Conservation (phyloP, 2,797 vertebrate genomes). For the Liasis olivaceus region DNA sequence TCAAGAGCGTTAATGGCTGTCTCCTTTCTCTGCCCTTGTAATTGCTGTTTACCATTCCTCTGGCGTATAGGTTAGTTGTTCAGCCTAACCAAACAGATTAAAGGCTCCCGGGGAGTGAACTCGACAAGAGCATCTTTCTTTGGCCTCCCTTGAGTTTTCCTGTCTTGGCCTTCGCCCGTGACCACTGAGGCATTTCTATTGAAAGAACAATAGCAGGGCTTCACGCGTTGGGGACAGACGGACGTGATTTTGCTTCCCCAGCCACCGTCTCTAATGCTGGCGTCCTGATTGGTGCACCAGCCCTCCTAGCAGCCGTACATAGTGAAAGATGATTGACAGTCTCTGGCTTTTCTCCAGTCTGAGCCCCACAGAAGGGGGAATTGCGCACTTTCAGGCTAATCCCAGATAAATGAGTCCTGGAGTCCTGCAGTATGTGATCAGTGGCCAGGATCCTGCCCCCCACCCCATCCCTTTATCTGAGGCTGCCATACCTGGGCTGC, state of each 20-base stretch:
- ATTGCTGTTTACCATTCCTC: slow-evolving; percentile 68
- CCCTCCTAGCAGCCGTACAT: not conserved
- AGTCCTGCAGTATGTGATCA: too few relatives aligned
- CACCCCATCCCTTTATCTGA: too few relatives aligned
- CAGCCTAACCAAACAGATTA: slow-evolving; percentile 65
- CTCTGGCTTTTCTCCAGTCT: not conserved
- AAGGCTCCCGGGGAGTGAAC: slow-evolving; percentile 56
- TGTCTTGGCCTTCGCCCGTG: slow-evolving; percentile 48
- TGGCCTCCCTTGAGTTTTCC: slow-evolving; percentile 41
- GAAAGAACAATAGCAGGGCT: not conserved
- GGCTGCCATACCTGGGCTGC: not conserved
- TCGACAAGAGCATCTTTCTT: slow-evolving; percentile 52
- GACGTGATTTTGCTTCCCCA: too few relatives aligned
- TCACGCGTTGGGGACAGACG: not conserved
- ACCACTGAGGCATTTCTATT: not conserved
- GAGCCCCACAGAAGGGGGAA: not conserved
- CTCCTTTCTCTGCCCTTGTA: slow-evolving; percentile 65
- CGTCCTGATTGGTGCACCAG: not conserved
- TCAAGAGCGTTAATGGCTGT: slow-evolving; percentile 65
- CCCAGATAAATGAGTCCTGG: not conserved
- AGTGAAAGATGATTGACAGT: not conserved
- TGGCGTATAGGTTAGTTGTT: slow-evolving; percentile 65
- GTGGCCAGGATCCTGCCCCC: not conserved
- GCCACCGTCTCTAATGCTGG: not conserved
- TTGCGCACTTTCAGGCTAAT: not conserved